phyloP scores from a whole-genome alignment of 64 coral and sea anemone species.

The Astreopora myriophthalma region DNA sequence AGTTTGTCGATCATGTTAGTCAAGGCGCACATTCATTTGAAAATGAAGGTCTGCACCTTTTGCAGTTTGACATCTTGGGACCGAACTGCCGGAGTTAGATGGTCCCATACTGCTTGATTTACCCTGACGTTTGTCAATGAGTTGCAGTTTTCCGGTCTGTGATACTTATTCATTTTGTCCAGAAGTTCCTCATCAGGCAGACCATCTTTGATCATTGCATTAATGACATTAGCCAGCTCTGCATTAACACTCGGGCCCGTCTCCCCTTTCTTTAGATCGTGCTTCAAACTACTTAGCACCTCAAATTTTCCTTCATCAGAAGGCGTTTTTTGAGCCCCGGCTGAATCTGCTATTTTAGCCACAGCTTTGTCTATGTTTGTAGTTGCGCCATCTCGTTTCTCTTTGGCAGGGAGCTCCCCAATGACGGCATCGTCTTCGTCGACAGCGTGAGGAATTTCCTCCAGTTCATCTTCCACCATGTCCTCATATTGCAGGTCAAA shows the following conservation, averaged over 20 bases:
- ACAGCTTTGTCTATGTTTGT: constrained; percentile 16
- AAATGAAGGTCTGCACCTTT: constrained; percentile 11
- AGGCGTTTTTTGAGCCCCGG: background rate
- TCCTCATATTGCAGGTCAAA: background rate
- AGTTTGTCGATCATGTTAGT: background rate
- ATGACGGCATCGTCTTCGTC: background rate
- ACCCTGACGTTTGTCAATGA: background rate
- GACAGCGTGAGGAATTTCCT: background rate
- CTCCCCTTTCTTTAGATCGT: constrained; percentile 55
- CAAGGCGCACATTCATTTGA: background rate
- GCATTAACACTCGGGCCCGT: constrained; percentile 27
- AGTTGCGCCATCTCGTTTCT: background rate
- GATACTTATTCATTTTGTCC: background rate
- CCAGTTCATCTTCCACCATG: background rate
- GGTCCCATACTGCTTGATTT: constrained; percentile 20
- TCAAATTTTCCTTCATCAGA: constrained; percentile 12
- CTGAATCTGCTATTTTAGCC: constrained; percentile 13
- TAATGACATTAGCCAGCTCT: constrained; percentile 31
- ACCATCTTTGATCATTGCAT: constrained; percentile 24
- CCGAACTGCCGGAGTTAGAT: background rate
- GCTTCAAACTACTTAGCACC: constrained; percentile 40
- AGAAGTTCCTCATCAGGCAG: constrained; percentile 28
- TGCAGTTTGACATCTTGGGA: background rate
- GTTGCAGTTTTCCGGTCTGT: background rate
- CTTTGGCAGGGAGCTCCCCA: background rate